Conservation (phyloP, 2,888 invertebrate species). For the Papilio elwesi region DNA sequence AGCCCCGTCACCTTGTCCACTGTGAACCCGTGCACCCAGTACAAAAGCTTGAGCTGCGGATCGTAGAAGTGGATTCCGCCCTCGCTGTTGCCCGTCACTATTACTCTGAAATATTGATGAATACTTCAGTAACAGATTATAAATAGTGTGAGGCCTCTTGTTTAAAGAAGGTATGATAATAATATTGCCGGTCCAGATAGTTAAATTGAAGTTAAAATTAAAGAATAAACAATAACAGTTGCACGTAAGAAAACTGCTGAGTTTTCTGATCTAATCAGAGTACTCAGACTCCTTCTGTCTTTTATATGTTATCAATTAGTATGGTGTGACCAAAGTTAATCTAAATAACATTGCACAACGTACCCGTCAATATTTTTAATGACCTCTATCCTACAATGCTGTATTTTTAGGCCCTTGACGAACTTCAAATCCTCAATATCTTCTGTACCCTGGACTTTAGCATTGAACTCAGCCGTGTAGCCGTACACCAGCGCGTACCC, state of each 20-base stretch:
- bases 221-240: too few relatives aligned
- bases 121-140: not conserved
- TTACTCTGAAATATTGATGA: constrained; percentile 60
- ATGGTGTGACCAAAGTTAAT: too few relatives aligned
- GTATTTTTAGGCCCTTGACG: constrained; percentile 78
- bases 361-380: constrained; percentile 82
- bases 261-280: too few relatives aligned
- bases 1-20: constrained; percentile 77
- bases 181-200: not conserved
- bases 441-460: constrained; percentile 51
- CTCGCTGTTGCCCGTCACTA: constrained; percentile 80
- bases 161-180: too few relatives aligned
- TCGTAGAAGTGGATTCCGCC: constrained; percentile 86
- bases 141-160: not conserved
- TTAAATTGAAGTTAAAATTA: too few relatives aligned
- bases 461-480: constrained; percentile 71
- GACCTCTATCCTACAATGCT: constrained; percentile 70
- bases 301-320: too few relatives aligned
- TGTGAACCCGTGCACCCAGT: constrained; percentile 80
- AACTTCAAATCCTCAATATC: constrained; percentile 70
- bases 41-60: constrained; percentile 81
- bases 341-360: constrained; percentile 42
- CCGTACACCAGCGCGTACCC: constrained; percentile 81
- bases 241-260: too few relatives aligned
- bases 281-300: too few relatives aligned